phyloP scores from a whole-genome alignment of 2,797 vertebrate species.

The Otus scops region DNA sequence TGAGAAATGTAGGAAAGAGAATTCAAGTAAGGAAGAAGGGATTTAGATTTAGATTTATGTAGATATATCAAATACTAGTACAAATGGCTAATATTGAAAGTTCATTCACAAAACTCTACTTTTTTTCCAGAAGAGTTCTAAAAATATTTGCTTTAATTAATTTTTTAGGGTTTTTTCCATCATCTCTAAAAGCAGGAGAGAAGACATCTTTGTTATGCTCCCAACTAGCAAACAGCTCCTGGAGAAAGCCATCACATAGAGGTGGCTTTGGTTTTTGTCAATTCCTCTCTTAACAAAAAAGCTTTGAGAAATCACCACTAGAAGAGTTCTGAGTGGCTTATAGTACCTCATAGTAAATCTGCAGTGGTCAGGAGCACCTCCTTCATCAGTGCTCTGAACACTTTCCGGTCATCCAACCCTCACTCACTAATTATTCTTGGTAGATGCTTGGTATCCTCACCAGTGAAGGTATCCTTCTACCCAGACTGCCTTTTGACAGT shows the following conservation, averaged over 20 bases:
- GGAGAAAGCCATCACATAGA: not conserved
- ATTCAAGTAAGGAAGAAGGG: not conserved
- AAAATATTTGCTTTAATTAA: not conserved
- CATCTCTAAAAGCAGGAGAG: not conserved
- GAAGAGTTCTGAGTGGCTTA: not conserved
- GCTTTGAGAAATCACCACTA: not conserved
- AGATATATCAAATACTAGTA: not conserved
- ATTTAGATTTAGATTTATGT: not conserved
- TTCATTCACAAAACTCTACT: not conserved
- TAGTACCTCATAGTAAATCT: not conserved
- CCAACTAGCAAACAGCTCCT: not conserved
- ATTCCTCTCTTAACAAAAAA: not conserved
- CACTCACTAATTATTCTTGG: not conserved
- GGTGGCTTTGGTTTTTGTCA: not conserved
- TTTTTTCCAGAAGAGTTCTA: not conserved
- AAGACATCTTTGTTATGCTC: not conserved
- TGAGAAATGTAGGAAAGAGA: not conserved
- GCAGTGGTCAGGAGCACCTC: not conserved
- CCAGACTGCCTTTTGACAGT: not conserved
- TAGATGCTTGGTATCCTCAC: not conserved
- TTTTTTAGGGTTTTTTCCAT: fast-evolving
- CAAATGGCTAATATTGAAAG: not conserved
- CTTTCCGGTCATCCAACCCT: not conserved
- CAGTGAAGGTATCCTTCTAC: not conserved
- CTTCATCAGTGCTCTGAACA: not conserved